phyloP scores from a whole-genome alignment of 2,888 invertebrate species.

The Clanis bilineata region DNA sequence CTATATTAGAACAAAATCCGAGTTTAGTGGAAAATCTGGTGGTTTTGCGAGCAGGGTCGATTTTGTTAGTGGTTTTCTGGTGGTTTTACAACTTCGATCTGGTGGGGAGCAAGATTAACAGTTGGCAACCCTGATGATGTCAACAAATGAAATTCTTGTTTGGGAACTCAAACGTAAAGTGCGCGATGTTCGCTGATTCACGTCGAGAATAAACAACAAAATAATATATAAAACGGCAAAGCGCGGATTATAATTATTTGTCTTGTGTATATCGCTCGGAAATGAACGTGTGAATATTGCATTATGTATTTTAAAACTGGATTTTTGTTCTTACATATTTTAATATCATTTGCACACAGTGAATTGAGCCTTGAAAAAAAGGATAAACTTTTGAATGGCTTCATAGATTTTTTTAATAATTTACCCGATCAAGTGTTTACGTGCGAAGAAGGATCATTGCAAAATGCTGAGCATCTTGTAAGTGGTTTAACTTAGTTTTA shows the following conservation, averaged over 20 bases:
- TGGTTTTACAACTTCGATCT: no score
- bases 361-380: conserved; percentile 51
- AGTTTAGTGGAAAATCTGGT: no score
- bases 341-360: conserved; percentile 46
- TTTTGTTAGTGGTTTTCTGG: no score
- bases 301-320: conserved; percentile 49
- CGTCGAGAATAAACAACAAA: neutral
- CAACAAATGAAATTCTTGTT: neutral
- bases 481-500: conserved; percentile 37
- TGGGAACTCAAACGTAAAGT: neutral
- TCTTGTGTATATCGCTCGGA: neutral
- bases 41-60: no score
- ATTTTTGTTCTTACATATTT: conserved; percentile 38
- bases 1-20: no score
- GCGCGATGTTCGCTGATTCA: conserved; percentile 5
- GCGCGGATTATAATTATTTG: neutral
- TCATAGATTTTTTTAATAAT: conserved; percentile 74
- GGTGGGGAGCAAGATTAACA: no score
- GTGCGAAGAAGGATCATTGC: conserved; percentile 68
- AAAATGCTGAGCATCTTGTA: conserved; percentile 72
- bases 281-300: conserved; percentile 26
- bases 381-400: conserved; percentile 56
- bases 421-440: conserved; percentile 66
- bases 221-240: neutral
- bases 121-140: neutral